Evolutionary conservation across 2,888 invertebrate genomes (phyloP), one percentile per base, ranked within the genome.

Genomic region (Stegana nigrithorax): DNA sequence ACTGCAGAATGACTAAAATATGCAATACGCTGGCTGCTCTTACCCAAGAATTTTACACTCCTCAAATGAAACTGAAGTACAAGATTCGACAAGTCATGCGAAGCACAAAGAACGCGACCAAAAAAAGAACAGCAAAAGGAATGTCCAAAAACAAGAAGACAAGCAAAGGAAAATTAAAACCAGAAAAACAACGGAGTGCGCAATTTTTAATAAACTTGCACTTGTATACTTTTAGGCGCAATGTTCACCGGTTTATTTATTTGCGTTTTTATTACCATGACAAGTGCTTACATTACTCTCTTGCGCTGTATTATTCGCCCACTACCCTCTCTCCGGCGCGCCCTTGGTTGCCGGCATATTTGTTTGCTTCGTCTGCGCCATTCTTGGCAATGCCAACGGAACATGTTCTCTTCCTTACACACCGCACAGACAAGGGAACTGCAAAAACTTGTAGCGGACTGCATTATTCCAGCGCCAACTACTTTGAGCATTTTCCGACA

Each of bases 31-130:
- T 42, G 27, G 27, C 62, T 19, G 27, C 39, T 51, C 17, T 51
- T 47, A 44, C n/a, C 17, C 44, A 6, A 8, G 5, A 42, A 39
- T 44, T 47, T 67, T 57, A 62, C 45, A 59, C 64, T 65, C 60
- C 68, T 67, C 75, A 75, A 76, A 76, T 76, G 75, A 75, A 75
- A 76, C 75, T 74, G 74, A 75, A 75, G 75, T 74, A 73, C 75
- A 75, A 76, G 76, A 76, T 60, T 67, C 73, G 65, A 60, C 45
- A 66, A n/a, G n/a, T n/a, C n/a, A n/a, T n/a, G n/a, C n/a, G n/a
- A n/a, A n/a, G n/a, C n/a, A n/a, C n/a, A n/a, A n/a, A n/a, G n/a
- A n/a, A n/a, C n/a, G 61, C 50, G 55, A 60, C 14, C 27, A 62
- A 62, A 59, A 61, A 59, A 53, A 60, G 25, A 58, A 63, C 63